Evolutionary conservation across 2,888 invertebrate genomes (phyloP), one percentile per base, ranked within the genome.

Genomic region (Tenthredo amoena): DNA sequence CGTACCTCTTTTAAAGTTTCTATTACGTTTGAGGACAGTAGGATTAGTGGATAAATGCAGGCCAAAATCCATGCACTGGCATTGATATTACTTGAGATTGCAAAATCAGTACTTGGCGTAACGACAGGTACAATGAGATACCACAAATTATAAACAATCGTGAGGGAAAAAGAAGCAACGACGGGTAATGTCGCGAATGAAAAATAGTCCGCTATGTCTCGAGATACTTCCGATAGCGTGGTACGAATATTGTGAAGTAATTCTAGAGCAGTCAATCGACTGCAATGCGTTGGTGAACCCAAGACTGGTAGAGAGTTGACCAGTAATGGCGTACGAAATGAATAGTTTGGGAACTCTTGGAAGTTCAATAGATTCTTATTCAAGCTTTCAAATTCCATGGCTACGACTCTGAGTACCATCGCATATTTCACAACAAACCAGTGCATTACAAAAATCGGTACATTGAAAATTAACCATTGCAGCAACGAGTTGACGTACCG

Each of bases 321-420:
- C 18, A 31, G 10, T 31, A 68, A 12, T 10, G 68, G 68, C 5
- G 68, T 34, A 9, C 15, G 68, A 12, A 68, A 68, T 68, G 26
- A 34, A 21, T 58, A 68, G 21, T 68, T 68, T 18, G 68, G 68
- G 26, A 68, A 18, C 68, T 31, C 18, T 68, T 68, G 15, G 31
- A 68, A 68, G 68, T 68, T 68, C 34, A 26, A 68, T 68, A 68
- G 34, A 31, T 31, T 34, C 18, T 68, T 12, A 18, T 68, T 68
- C 34, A 68, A 31, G 68, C 21, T 68, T 68, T 68, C 68, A 18
- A 68, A 34, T 68, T 68, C 68, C 68, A 15, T 68, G 31, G 34
- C 34, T 12, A 68, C 12, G 15, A 68, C 31, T 31, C 68, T 12
- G 15, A 68, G 68, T 15, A 68, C 9, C 4, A 68, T 68, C 6